Percentiles rank a stretch among this genome's conserved stretches.
These are phyloP conservation scores for Folsomia manolachei DNA, from an alignment of 2,888 invertebrate genomes.

Conservation along the genomic window DNA sequence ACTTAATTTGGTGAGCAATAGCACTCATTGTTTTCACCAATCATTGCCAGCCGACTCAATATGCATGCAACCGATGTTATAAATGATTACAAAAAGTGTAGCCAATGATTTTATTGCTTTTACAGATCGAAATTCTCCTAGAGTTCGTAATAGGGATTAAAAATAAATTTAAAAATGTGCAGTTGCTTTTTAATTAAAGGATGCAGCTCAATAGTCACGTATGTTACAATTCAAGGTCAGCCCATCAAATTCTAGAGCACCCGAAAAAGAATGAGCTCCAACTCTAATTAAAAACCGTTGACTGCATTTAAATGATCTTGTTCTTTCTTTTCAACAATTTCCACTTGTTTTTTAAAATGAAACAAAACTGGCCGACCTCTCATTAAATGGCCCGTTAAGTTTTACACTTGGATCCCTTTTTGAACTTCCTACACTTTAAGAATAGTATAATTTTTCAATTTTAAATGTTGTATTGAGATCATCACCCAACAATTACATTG, in stretches of 20 bases:
- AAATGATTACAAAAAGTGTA: too few relatives aligned
- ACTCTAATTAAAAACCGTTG: constrained; percentile 51
- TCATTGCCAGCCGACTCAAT: too few relatives aligned
- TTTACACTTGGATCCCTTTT: too few relatives aligned
- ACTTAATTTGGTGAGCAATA: not conserved
- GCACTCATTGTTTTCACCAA: not conserved
- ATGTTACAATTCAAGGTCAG: constrained; percentile 18
- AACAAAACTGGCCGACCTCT: not conserved
- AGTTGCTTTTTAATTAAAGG: not conserved
- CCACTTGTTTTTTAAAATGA: not conserved
- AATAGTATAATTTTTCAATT: too few relatives aligned
- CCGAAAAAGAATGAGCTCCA: constrained; percentile 44
- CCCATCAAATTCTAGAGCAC: constrained; percentile 40
- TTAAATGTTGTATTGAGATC: not conserved
- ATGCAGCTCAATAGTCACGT: not conserved
- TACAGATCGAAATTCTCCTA: too few relatives aligned
- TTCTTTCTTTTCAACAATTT: constrained; percentile 2
- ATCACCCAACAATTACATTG: not conserved
- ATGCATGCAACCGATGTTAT: too few relatives aligned
- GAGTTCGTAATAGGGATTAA: too few relatives aligned
- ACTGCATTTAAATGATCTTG: constrained; percentile 50
- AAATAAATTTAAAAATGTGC: not conserved
- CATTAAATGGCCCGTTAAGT: not conserved
- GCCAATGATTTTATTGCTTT: too few relatives aligned
- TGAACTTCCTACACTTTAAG: too few relatives aligned